phyloP scores from a whole-genome alignment of 2,888 invertebrate genomes.

The Pristionchus entomophagus region DNA sequence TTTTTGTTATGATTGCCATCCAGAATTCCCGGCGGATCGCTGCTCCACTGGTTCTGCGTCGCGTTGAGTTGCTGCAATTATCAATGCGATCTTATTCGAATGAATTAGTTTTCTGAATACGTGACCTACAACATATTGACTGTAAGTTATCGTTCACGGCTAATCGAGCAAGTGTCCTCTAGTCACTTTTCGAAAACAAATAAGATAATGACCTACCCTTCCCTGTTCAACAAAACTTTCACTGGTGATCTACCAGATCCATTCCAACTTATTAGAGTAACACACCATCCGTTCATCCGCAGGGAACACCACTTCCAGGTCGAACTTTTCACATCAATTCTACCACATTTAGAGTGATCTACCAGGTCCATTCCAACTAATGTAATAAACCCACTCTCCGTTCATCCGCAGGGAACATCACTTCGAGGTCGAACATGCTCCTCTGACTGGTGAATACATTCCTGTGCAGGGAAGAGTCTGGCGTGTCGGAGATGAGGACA shows the following conservation, averaged over 20 bases:
- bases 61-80: conserved; percentile 35
- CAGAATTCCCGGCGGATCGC: conserved; percentile 35
- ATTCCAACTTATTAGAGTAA: no score
- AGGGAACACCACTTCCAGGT: no score
- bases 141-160: background rate
- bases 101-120: no score
- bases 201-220: background rate
- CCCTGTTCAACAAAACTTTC: no score
- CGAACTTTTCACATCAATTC: no score
- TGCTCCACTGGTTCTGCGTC: conserved; percentile 44
- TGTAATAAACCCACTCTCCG: background rate
- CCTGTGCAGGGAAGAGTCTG: background rate
- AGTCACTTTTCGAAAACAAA: background rate
- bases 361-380: no score
- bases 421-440: conserved; percentile 40
- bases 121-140: background rate
- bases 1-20: conserved; percentile 36
- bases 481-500: conserved; percentile 35
- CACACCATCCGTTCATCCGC: no score
- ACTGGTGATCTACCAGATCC: no score
- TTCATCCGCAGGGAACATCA: conserved; percentile 33
- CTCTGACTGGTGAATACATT: background rate
- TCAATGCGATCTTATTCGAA: no score
- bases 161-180: no score
- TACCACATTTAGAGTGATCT: no score